Evolutionary conservation across 2,888 invertebrate genomes (phyloP).

Genomic region (Drosophila paranaensis): DNA sequence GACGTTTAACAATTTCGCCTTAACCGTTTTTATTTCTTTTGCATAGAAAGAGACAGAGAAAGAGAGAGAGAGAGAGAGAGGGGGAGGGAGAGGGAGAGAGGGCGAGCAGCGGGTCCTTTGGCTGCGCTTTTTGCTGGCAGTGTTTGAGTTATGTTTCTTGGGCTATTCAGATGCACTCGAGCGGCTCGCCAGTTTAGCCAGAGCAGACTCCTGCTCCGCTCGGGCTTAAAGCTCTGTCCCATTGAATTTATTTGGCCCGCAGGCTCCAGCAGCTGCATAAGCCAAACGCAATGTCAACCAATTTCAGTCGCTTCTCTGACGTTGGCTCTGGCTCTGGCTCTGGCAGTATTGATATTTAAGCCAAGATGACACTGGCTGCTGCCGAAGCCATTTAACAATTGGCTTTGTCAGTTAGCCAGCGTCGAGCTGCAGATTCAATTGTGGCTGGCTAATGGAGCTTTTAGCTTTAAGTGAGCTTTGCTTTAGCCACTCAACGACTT

Average conservation of each 20-base stretch:
- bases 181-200: slow-evolving; percentile 50
- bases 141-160: slow-evolving; percentile 71
- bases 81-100: too few species aligned
- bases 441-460: slow-evolving; percentile 6
- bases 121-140: slow-evolving; percentile 61
- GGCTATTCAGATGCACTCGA: slow-evolving; percentile 69
- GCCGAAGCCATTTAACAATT: slow-evolving; percentile 9
- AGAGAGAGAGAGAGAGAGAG: slow-evolving; percentile 4
- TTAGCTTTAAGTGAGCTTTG: not conserved
- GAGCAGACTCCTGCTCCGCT: not conserved
- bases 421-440: not conserved
- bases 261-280: slow-evolving; percentile 62
- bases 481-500: not conserved
- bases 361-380: slow-evolving; percentile 31
- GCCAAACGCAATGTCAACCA: slow-evolving; percentile 64
- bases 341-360: slow-evolving; percentile 47
- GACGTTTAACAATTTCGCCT: slow-evolving; percentile 55
- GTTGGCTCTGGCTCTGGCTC: not conserved
- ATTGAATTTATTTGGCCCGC: slow-evolving; percentile 59
- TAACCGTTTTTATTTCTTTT: slow-evolving; percentile 25
- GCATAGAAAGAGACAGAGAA: slow-evolving; percentile 28
- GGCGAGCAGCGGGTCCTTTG: slow-evolving; percentile 33
- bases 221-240: slow-evolving; percentile 10
- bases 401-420: slow-evolving; percentile 4
- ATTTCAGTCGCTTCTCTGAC: slow-evolving; percentile 23